Conservation (phyloP, 2,888 invertebrate genomes). For the Euspilapteryx auroguttella region DNA sequence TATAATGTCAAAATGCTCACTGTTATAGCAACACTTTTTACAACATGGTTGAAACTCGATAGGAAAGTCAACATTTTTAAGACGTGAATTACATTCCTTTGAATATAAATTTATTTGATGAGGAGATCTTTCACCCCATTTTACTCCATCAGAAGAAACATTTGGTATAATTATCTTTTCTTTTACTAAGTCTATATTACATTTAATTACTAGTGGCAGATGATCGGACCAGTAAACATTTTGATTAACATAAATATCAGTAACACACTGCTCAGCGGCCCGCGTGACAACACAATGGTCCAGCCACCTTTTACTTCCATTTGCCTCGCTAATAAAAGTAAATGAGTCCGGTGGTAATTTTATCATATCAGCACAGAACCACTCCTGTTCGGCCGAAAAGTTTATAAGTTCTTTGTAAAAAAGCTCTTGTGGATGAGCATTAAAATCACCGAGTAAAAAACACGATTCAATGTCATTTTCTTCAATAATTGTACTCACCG, state of each 20-base stretch:
- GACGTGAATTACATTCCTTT: too few relatives aligned
- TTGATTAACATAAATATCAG: background rate
- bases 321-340: background rate
- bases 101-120: too few relatives aligned
- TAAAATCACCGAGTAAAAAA: slow-evolving; percentile 3
- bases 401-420: slow-evolving; percentile 4
- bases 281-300: background rate
- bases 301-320: background rate
- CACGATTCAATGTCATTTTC: slow-evolving; percentile 4
- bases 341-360: background rate
- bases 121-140: too few relatives aligned
- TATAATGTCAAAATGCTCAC: too few relatives aligned
- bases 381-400: slow-evolving; percentile 3
- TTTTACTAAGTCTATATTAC: background rate
- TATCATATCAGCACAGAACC: background rate
- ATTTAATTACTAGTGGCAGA: background rate
- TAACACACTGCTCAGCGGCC: background rate
- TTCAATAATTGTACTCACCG: slow-evolving; percentile 6
- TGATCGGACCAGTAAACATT: background rate
- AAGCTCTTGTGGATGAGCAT: slow-evolving; percentile 4
- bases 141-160: too few relatives aligned
- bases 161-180: background rate
- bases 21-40: too few relatives aligned
- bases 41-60: too few relatives aligned
- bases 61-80: too few relatives aligned